Evolutionary conservation across 2,888 invertebrate species (phyloP).

Genomic region (Hartigia nigra): DNA sequence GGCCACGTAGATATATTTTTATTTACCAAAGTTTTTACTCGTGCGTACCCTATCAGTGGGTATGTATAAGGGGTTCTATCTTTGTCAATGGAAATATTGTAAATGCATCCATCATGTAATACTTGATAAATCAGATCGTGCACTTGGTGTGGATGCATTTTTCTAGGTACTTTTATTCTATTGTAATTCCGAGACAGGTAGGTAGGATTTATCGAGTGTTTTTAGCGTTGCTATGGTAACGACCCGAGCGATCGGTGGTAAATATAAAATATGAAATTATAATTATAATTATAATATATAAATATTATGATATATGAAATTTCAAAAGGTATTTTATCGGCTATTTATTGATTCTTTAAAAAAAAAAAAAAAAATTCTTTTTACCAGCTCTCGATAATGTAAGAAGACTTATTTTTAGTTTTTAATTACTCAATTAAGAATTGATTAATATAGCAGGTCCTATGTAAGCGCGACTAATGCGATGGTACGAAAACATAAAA

Average conservation of each 20-base stretch:
- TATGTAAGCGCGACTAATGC: no score
- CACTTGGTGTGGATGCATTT: background rate
- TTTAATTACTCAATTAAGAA: background rate
- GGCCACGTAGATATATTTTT: background rate
- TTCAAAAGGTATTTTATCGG: background rate
- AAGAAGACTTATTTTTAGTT: background rate
- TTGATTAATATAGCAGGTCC: background rate
- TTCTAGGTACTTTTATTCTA: background rate
- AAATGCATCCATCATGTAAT: no score
- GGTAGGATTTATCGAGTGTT: background rate
- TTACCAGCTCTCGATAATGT: background rate
- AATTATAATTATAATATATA: no score
- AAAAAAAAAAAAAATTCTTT: background rate
- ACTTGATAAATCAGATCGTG: no score
- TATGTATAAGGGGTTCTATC: no score
- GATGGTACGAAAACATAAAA: no score
- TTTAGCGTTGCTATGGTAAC: background rate
- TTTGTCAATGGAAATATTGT: no score
- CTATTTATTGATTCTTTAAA: background rate
- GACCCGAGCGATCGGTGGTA: background rate
- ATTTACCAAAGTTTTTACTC: background rate
- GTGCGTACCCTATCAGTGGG: background rate
- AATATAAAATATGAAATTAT: no score
- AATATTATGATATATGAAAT: no score
- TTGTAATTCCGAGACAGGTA: background rate